These are phyloP conservation scores for Indicator maculatus DNA, from an alignment of 2,113 vertebrate genomes.

Conservation along the genomic window DNA sequence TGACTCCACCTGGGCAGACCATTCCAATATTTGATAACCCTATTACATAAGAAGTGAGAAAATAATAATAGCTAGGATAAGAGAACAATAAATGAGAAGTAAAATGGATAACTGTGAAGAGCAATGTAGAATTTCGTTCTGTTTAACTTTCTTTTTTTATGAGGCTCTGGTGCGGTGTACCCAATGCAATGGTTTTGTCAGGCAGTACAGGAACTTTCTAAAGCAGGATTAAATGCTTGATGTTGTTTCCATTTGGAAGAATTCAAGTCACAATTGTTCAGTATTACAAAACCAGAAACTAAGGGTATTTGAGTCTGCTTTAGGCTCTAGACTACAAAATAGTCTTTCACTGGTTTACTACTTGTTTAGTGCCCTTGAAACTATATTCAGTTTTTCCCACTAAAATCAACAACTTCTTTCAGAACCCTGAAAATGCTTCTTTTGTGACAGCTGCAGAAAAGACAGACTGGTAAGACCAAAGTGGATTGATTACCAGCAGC, in stretches of 20 bases:
- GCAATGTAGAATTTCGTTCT: not conserved
- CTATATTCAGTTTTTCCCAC: not conserved
- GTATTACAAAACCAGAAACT: conserved; percentile 45
- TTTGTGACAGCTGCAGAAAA: not conserved
- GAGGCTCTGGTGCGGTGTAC: not conserved
- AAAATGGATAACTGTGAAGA: not conserved
- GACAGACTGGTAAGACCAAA: not conserved
- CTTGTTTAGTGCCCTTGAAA: not conserved
- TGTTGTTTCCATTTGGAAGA: conserved; percentile 27
- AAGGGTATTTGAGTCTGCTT: not conserved
- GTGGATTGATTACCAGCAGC: not conserved
- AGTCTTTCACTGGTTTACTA: not conserved
- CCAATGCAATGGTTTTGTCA: not conserved
- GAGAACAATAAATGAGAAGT: not conserved
- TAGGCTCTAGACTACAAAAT: not conserved
- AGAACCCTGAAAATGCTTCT: not conserved
- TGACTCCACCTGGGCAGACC: too few species aligned
- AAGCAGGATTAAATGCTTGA: not conserved
- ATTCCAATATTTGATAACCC: too few species aligned
- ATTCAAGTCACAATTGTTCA: not conserved
- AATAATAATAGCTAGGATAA: not conserved
- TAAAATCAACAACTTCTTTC: not conserved
- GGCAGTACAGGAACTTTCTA: not conserved
- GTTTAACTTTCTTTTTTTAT: not conserved
- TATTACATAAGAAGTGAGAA: not conserved